phyloP scores from a whole-genome alignment of 2,888 invertebrate genomes.

The Gisinianus flammeolus region DNA sequence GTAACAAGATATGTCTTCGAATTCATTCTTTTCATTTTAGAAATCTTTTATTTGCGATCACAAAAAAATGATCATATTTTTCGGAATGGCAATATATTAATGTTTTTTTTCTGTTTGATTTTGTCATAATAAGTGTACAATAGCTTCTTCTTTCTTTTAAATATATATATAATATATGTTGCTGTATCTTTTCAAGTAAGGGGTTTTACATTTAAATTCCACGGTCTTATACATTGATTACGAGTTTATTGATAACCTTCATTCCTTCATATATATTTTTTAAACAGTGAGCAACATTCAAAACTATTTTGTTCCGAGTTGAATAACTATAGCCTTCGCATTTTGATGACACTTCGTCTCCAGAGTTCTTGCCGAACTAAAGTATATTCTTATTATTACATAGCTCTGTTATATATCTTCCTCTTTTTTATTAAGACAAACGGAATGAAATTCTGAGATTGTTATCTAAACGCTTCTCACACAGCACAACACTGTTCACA shows the following conservation, averaged over 20 bases:
- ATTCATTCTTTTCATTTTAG: background rate
- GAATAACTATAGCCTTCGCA: background rate
- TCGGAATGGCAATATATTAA: background rate
- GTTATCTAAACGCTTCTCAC: conserved; percentile 28
- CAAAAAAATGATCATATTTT: background rate
- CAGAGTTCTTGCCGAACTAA: background rate
- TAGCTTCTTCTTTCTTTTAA: background rate
- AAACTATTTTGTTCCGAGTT: background rate
- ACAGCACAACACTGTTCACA: conserved; percentile 6
- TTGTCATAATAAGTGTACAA: background rate
- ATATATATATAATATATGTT: background rate
- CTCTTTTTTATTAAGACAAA: conserved; percentile 23
- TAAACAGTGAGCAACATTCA: conserved; percentile 6
- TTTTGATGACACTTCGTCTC: conserved; percentile 23
- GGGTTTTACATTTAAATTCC: background rate
- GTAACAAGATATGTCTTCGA: background rate
- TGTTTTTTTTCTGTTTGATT: background rate
- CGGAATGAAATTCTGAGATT: conserved; percentile 36
- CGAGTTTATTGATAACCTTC: background rate
- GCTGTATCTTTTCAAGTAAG: background rate
- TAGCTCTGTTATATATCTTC: background rate
- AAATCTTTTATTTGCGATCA: conserved; percentile 10
- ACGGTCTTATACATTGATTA: background rate
- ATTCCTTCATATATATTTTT: background rate
- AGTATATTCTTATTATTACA: background rate